Evolutionary conservation across 2,797 vertebrate species (phyloP).

Genomic region (Lagocephalus sceleratus): DNA sequence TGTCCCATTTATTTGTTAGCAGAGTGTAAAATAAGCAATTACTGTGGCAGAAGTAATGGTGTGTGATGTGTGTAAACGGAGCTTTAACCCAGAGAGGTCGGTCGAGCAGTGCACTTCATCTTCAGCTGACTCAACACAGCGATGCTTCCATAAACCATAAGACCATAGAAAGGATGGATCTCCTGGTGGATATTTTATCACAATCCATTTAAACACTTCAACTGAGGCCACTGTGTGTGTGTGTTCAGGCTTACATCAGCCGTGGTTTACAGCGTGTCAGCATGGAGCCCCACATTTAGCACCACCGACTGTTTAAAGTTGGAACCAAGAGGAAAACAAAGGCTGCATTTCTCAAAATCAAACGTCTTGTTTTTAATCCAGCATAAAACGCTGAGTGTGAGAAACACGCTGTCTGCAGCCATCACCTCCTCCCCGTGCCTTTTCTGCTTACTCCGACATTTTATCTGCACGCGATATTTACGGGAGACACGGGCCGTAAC

Average conservation of each 20-base stretch:
- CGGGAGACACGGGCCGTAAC: constrained; percentile 51
- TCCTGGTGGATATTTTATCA: constrained; percentile 40
- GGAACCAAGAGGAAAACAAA: constrained; percentile 20
- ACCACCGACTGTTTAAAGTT: constrained; percentile 7
- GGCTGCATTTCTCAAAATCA: constrained; percentile 36
- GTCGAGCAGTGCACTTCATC: constrained; percentile 11
- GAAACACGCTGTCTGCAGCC: constrained; percentile 49
- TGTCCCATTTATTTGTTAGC: background rate
- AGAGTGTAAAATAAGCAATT: background rate
- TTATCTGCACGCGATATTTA: constrained; percentile 74
- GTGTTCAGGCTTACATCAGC: constrained; percentile 32
- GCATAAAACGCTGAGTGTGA: constrained; percentile 62
- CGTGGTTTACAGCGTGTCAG: constrained; percentile 1
- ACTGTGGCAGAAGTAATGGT: constrained; percentile 10
- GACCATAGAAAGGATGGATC: constrained; percentile 18
- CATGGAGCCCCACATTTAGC: constrained; percentile 1
- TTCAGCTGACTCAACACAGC: constrained; percentile 27
- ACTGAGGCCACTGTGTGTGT: constrained; percentile 11
- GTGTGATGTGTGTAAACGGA: constrained; percentile 3
- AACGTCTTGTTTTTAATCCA: constrained; percentile 40
- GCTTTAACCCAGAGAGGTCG: constrained; percentile 12
- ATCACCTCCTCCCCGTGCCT: constrained; percentile 26
- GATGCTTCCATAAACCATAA: constrained; percentile 32
- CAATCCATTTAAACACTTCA: constrained; percentile 38
- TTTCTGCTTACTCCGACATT: constrained; percentile 74